Conservation (phyloP, 2,888 invertebrate genomes). For the Netelia fuscicornis region DNA sequence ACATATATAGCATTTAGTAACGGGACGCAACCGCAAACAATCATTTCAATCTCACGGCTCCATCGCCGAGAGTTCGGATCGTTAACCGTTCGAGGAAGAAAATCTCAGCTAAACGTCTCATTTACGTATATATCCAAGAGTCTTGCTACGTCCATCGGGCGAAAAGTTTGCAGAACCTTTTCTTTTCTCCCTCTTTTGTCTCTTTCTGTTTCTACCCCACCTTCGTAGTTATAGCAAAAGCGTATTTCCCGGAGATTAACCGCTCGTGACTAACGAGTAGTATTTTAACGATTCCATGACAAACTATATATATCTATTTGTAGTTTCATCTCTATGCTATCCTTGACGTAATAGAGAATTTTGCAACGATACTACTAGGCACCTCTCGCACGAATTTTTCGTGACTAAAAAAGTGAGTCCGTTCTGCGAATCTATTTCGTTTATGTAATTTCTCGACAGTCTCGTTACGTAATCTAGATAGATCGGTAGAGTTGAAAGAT, state of each 20-base stretch:
- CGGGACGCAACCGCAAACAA: slow-evolving; percentile 78
- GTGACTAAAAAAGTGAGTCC: slow-evolving; percentile 7
- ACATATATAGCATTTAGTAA: slow-evolving; percentile 22
- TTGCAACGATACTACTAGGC: neutral
- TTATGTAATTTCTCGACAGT: slow-evolving; percentile 32
- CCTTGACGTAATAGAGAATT: slow-evolving; percentile 15
- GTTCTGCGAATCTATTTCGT: neutral
- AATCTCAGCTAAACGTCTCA: slow-evolving; percentile 71
- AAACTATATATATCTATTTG: neutral
- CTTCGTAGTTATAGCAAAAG: slow-evolving; percentile 1
- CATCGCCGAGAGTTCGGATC: slow-evolving; percentile 65
- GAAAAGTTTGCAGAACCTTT: slow-evolving; percentile 40
- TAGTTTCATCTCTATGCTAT: slow-evolving; percentile 9
- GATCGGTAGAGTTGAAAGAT: too few species aligned
- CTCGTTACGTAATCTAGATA: neutral
- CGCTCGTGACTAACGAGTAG: slow-evolving; percentile 64
- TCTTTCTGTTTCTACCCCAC: neutral
- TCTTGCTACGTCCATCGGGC: slow-evolving; percentile 19
- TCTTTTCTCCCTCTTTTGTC: neutral
- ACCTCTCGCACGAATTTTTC: slow-evolving; percentile 5
- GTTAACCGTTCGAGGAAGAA: slow-evolving; percentile 75
- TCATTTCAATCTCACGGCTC: slow-evolving; percentile 76
- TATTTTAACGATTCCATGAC: slow-evolving; percentile 46
- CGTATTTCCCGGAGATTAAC: slow-evolving; percentile 49
- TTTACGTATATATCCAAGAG: slow-evolving; percentile 65